Evolutionary conservation across 2,113 vertebrate species (phyloP), one percentile per base, ranked within the genome.

Genomic region (Columba janthina): DNA sequence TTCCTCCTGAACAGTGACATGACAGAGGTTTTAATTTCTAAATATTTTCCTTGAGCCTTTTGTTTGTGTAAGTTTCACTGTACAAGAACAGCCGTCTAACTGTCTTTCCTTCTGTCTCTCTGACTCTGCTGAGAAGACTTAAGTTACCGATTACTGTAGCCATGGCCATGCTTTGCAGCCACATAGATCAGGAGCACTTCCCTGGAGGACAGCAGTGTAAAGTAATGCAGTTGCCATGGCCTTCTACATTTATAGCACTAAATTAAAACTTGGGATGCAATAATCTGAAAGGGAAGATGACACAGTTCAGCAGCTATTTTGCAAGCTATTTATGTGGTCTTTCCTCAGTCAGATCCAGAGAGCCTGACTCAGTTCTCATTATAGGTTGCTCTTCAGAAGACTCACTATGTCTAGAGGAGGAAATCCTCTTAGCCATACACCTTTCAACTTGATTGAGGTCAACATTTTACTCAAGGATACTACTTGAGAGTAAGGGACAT

Each of bases 11-110:
- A 48, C 10, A n/a, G 5, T 44, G 24, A 79, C 16, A 10, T 70
- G 50, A 29, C 31, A 87, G 31, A 67, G 5, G 7, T 86, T 94
- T 73, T 17, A 9, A 17, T 78, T 66, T 75, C 50, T 38, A 38
- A 78, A 8, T 2, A 20, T 81, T 77, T 64, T 74, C 5, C 22
- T 38, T 60, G 32, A n/a, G 80, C 15, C 5, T 80, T 66, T 60
- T 46, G 3, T n/a, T 73, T 83, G 19, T 3, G 0, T 56, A 34
- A 42, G 1, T 38, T 86, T 73, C 0, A 0, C 12, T 1, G 0
- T 36, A 21, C 15, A 70, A 8, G 9, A 67, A 40, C 21, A 34
- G 16, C 34, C 76, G 10, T 65, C 17, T 46, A 46, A 46, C 44
- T 71, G 75, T 46, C 28, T 34, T 61, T 54, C 51, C 57, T 3